Evolutionary conservation across 2,888 invertebrate species (phyloP), one percentile per base, ranked within the genome.

Genomic region (Harpalus rufipes): DNA sequence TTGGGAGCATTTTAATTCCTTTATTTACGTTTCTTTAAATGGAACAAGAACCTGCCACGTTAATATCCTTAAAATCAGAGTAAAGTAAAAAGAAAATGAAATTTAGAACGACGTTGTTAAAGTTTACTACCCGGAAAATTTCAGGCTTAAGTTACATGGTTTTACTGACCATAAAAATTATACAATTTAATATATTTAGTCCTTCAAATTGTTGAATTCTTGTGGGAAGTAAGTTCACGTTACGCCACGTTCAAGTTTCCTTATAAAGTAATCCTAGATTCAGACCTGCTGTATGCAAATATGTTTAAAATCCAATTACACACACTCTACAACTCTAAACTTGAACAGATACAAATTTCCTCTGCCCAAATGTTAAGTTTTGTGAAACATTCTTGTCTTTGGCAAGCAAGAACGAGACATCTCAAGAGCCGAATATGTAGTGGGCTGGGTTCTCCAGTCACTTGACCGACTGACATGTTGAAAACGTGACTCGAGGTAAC

Each of bases 21-120:
- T 39, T 68, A 68, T 68, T 68, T 68, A 68, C 14, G 68, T 68
- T 68, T 68, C 59, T 59, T 16, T 25, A 68, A 63, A 21, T 21
- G 63, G 12, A 63, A 63, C 63, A 18, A 68, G 32, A 25, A 68
- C 39, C 25, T 32, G 39, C 14, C n/a, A 14, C 68, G 14, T 39
- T 68, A 68, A 68, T 68, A 68, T 68, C 68, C 39, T 14, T 68
- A 68, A 32, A 68, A 68, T 68, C 68, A 68, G 68, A 39, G 4
- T 32, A 32, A 12, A 51, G 44, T 39, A 68, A 63, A 63, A 68
- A 68, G 68, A 68, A 68, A 68, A 68, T 39, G 12, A 68, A 32
- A 32, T 16, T 59, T 59, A 3, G n/a, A 16, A 59, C 18, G 16
- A 16, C 59, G 14, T 14, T 8, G 39, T 68, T 68, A 68, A 68